Evolutionary conservation across 30 jellyfish, hydroid and myxozoan genomes (phyloP), one percentile per base, ranked within the genome.

Genomic region (Chrysaora quinquecirrha): DNA sequence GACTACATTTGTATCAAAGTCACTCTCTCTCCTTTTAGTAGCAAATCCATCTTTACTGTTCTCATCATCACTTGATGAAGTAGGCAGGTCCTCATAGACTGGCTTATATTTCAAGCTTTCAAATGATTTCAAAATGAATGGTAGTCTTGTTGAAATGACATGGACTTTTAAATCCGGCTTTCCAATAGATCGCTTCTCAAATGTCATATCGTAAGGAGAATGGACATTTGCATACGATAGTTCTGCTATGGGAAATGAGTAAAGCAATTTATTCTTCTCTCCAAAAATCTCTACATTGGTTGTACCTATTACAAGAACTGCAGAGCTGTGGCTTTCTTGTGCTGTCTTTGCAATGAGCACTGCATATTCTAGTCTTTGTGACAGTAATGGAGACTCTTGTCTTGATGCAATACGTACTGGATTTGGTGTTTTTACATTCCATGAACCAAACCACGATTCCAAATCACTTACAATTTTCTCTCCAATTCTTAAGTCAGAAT

Each of bases 361-460:
- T 0, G 48, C 61, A 52, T 60, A 86, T 24, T 48, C 88, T 19
- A 43, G 34, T 64, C 76, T 46, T 27, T 73, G 63, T 1, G 72
- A 23, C 3, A 16, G 1, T 10, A 54, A 2, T n/a, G 69, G 34
- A 34, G 48, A 48, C 29, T 54, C 89, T 12, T 62, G 73, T 31
- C 89, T 71, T 63, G 38, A 34, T 4, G 85, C 47, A 11, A 56
- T 43, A 9, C 27, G 18, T 0, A 34, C 73, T 16, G 48, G 64
- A 1, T 43, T 78, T 54, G 68, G 20, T 1, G 27, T 29, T 73
- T 33, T 76, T 1, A 73, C 64, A 29, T 87, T 72, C 96, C 96
- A 91, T 18, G 66, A 71, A 6, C 95, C 91, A 79, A 91, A 91
- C 98, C 98, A 91, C 18, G 98, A 91, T 6, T 91, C 87, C 64